These are phyloP conservation scores for Chaitophorus viminalis DNA, from an alignment of 2,888 invertebrate genomes.

Conservation along the genomic window DNA sequence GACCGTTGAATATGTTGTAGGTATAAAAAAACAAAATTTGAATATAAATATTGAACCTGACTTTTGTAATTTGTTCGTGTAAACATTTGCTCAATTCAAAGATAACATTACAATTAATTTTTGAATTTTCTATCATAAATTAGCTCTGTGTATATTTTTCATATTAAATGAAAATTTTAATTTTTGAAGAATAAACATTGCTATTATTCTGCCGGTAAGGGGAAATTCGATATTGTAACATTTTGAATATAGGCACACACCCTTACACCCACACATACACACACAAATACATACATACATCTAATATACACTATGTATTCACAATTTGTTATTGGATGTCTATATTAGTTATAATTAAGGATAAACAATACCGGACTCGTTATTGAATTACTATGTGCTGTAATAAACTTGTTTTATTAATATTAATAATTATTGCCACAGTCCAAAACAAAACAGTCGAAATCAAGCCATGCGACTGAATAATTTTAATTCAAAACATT, in stretches of 20 bases:
- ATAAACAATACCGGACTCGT: not conserved
- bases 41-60: no score
- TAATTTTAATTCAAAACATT: not conserved
- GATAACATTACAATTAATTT: no score
- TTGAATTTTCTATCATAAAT: not conserved
- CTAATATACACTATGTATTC: not conserved
- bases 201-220: not conserved
- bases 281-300: no score
- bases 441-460: not conserved
- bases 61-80: no score
- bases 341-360: no score
- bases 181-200: constrained; percentile 26
- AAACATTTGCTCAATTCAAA: no score
- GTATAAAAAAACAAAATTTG: no score
- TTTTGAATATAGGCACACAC: no score
- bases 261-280: not conserved
- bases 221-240: no score
- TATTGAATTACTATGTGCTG: constrained; percentile 25
- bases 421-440: not conserved
- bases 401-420: constrained; percentile 9
- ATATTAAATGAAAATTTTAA: constrained; percentile 6
- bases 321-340: not conserved
- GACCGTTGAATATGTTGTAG: no score
- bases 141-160: not conserved
- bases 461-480: not conserved